Conservation (phyloP, 2,797 vertebrate genomes). For the Galagoides demidoff region DNA sequence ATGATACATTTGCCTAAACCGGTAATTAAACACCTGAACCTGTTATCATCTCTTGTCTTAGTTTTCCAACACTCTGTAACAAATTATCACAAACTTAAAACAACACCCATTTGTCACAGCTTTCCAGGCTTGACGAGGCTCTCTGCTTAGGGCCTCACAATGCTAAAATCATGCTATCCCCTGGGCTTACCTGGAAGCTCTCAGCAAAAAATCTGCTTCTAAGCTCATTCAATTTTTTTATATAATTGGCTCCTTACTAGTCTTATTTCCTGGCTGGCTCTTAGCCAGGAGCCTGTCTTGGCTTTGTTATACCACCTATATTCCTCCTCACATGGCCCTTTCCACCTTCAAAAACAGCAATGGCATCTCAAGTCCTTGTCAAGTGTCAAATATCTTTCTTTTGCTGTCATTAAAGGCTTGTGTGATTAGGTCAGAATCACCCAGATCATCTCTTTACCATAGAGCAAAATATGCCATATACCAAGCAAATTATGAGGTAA, state of each 20-base stretch:
- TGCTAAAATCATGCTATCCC: not conserved
- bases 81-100: not conserved
- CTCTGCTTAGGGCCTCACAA: not conserved
- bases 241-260: not conserved
- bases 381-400: not conserved
- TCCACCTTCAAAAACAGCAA: not conserved
- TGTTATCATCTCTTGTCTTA: not conserved
- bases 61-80: not conserved
- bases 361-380: not conserved
- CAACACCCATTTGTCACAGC: not conserved
- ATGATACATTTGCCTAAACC: not conserved
- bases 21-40: not conserved
- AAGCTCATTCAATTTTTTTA: not conserved
- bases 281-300: not conserved
- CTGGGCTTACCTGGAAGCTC: not conserved
- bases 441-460: not conserved
- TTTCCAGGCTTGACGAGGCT: not conserved
- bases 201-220: no score
- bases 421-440: not conserved
- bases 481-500: not conserved
- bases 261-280: not conserved
- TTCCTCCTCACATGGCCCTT: not conserved
- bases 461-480: not conserved
- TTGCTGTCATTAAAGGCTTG: not conserved
- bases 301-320: not conserved